Conservation (phyloP, 1,140 invertebrate genomes). For the Neomicropteryx cornuta region DNA sequence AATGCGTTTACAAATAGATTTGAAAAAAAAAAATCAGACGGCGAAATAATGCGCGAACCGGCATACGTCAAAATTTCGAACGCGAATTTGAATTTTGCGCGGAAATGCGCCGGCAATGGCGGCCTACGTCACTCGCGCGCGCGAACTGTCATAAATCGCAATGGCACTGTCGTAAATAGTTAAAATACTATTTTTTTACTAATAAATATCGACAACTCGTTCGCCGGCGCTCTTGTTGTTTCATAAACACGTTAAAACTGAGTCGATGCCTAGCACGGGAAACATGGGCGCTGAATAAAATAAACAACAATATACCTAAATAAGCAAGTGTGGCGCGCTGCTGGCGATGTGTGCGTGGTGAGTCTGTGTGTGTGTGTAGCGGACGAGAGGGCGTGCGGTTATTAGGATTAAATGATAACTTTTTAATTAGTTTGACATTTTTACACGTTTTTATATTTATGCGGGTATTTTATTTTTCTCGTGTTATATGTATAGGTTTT, state of each 20-base stretch:
- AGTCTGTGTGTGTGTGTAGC: constrained; percentile 37
- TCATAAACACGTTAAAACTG: constrained; percentile 42
- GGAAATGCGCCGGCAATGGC: constrained; percentile 4
- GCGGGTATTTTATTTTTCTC: no score
- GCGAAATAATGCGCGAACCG: no score
- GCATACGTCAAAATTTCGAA: not conserved
- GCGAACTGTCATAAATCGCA: constrained; percentile 6
- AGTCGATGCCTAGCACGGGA: constrained; percentile 40
- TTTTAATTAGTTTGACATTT: no score
- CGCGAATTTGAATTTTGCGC: not conserved
- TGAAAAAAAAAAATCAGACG: no score
- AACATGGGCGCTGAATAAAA: constrained; percentile 42
- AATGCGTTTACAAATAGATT: no score
- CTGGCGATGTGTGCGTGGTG: constrained; percentile 29
- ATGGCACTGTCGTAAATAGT: constrained; percentile 7
- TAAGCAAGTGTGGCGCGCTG: constrained; percentile 33
- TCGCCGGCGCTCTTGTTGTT: constrained; percentile 34
- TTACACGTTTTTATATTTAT: no score
- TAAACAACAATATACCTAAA: constrained; percentile 45
- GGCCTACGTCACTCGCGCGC: not conserved
- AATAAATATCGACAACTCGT: constrained; percentile 31
- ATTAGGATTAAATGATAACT: no score
- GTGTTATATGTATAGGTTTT: no score
- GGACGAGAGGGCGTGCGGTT: constrained; percentile 27
- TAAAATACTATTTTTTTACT: no score